Evolutionary conservation across 53 echinoderm and acorn worm genomes (phyloP), one percentile per base, ranked within the genome.

Genomic region (Apostichopus leukothele): DNA sequence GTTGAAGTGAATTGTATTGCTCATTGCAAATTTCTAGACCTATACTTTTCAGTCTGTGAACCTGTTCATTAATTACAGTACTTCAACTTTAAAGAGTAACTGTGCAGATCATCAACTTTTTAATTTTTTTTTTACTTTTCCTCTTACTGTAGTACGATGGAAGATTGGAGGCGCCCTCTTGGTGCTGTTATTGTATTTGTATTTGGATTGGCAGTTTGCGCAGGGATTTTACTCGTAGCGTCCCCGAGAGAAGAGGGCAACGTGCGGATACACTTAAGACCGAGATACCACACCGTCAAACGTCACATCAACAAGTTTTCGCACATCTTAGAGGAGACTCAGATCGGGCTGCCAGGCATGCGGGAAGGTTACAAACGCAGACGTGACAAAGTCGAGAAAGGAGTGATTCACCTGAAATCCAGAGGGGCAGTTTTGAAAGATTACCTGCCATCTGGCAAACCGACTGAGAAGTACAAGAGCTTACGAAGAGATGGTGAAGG

Each of bases 241-340:
- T 9, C 55, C 59, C 21, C 19, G 18, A 21, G 55, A 23, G 22
- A 81, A 81, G 6, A 81, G 51, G 55, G 51, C 13, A 27, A 26
- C 3, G 21, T 52, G 21, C 53, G 20, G 12, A 59, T 7, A 9
- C 81, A 59, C 6, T 57, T 81, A 21, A 55, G 6, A 21, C 81
- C 81, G 55, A 51, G 81, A 23, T 54, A 81, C 23, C 81, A 54
- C 81, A 81, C 81, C 7, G 81, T 57, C 22, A 81, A 81, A 21
- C 54, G 53, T 22, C 59, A 55, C 59, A 59, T 81, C 55, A 59
- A 59, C 55, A 81, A 81, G 19, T 81, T 1, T 59, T 81, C 81
- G 21, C 81, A 81, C 22, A 81, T 81, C 59, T 22, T 81, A 12
- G 55, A 22, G 1, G 81, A 81, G 59, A 55, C 4, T 0, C 18